Percentiles rank a stretch among this genome's conserved stretches.
Evolutionary conservation across 2,797 vertebrate genomes (phyloP).

Genomic region (Epinephelus awoara): DNA sequence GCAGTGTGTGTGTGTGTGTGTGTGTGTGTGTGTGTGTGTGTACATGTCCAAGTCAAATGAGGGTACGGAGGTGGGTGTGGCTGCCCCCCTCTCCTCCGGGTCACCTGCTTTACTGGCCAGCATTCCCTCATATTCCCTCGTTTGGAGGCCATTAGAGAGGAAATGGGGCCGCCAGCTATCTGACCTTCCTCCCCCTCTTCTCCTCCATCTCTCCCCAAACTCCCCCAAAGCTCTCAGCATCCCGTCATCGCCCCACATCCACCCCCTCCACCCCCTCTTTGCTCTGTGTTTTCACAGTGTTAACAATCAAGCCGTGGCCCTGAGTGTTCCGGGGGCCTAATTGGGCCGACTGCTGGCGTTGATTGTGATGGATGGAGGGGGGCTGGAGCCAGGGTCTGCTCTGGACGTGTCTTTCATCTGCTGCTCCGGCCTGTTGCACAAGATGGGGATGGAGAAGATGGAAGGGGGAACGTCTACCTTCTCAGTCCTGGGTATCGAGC

Average conservation of each 20-base stretch:
- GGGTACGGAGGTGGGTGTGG: conserved; percentile 56
- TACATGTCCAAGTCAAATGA: conserved; percentile 26
- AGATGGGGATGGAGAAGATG: conserved; percentile 38
- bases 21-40: conserved; percentile 11
- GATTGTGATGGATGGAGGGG: conserved; percentile 86
- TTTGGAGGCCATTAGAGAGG: conserved; percentile 85
- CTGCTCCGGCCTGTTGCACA: conserved; percentile 41
- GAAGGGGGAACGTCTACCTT: neutral
- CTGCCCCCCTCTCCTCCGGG: conserved; percentile 67
- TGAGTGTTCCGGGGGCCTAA: conserved; percentile 83
- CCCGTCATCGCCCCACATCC: conserved; percentile 60
- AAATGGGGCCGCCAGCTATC: conserved; percentile 81
- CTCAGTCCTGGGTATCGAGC: conserved; percentile 18
- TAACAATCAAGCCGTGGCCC: conserved; percentile 85
- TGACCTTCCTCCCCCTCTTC: conserved; percentile 56
- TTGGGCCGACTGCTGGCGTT: conserved; percentile 81
- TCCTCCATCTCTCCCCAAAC: conserved; percentile 45
- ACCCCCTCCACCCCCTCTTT: conserved; percentile 33
- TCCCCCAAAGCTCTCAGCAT: conserved; percentile 55
- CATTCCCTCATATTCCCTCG: conserved; percentile 76
- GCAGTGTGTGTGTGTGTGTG: conserved; percentile 48
- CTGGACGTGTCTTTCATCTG: conserved; percentile 80
- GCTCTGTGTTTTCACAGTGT: conserved; percentile 79
- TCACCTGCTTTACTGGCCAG: conserved; percentile 81
- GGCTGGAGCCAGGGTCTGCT: conserved; percentile 48